These are phyloP conservation scores for Dascillus cervinus DNA, from an alignment of 2,888 invertebrate species.

Conservation along the genomic window DNA sequence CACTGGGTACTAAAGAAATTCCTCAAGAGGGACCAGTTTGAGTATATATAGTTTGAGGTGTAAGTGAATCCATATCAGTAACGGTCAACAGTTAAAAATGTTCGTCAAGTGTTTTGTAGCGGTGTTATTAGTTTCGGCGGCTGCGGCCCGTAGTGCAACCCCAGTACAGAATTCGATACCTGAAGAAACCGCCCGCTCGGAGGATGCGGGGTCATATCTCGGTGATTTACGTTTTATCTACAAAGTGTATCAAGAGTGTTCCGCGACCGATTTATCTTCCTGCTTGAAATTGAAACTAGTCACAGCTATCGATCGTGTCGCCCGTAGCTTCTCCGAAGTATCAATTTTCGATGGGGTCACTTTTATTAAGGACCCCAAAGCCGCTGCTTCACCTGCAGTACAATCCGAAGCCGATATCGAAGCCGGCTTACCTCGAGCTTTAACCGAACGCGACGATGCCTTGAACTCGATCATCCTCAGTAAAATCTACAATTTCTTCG, in stretches of 20 bases:
- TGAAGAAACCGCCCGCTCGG: conserved; percentile 30
- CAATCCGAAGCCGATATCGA: conserved; percentile 58
- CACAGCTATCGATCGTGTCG: conserved; percentile 67
- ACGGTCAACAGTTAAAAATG: too few relatives aligned
- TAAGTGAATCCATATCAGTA: conserved; percentile 42
- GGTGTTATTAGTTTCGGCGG: conserved; percentile 48
- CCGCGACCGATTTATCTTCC: conserved; percentile 57
- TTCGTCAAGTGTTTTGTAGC: conserved; percentile 52
- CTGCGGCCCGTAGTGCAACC: conserved; percentile 47
- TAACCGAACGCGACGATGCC: conserved; percentile 64
- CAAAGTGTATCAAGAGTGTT: conserved; percentile 75
- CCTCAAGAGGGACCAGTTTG: conserved; percentile 31
- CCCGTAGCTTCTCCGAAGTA: conserved; percentile 54
- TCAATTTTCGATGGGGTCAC: conserved; percentile 67
- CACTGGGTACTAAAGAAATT: conserved; percentile 29
- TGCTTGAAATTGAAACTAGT: conserved; percentile 74
- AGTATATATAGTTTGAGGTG: conserved; percentile 37
- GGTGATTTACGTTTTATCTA: conserved; percentile 67
- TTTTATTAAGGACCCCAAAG: conserved; percentile 56
- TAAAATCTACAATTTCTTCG: conserved; percentile 65
- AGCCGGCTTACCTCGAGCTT: conserved; percentile 62
- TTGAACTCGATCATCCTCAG: conserved; percentile 69
- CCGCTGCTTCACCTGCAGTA: conserved; percentile 39
- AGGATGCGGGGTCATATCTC: conserved; percentile 41
- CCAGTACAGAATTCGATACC: conserved; percentile 41